phyloP scores from a whole-genome alignment of 2,888 invertebrate species.

The Apomyelois bistriatella region DNA sequence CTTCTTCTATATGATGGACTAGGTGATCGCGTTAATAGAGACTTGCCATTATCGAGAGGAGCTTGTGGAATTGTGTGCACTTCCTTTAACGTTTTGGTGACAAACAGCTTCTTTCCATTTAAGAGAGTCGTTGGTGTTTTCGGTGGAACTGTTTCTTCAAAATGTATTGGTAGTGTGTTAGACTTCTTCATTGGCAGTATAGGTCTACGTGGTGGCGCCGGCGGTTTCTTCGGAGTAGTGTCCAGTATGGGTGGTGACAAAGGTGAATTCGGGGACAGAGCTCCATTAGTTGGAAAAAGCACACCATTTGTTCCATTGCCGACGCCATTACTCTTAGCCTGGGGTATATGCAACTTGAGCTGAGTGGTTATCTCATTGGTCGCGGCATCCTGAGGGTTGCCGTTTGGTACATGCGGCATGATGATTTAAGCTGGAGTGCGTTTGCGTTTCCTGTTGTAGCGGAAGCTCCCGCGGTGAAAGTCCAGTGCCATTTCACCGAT shows the following conservation, averaged over 20 bases:
- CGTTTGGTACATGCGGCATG: conserved; percentile 59
- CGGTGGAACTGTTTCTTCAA: conserved; percentile 61
- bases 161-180: conserved; percentile 68
- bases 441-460: conserved; percentile 64
- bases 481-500: conserved; percentile 73
- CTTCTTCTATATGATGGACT: conserved; percentile 66
- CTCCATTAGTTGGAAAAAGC: conserved; percentile 20
- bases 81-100: conserved; percentile 68
- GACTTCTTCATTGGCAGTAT: conserved; percentile 70
- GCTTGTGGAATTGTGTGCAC: conserved; percentile 56
- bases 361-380: conserved; percentile 39
- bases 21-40: conserved; percentile 51
- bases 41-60: conserved; percentile 41
- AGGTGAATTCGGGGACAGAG: conserved; percentile 42
- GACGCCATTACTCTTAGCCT: conserved; percentile 31
- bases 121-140: conserved; percentile 45
- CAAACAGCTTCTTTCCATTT: conserved; percentile 61
- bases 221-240: conserved; percentile 67
- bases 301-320: conserved; percentile 29
- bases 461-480: conserved; percentile 67
- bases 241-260: conserved; percentile 65
- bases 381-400: conserved; percentile 31
- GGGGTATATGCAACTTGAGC: conserved; percentile 61
- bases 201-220: conserved; percentile 54
- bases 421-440: conserved; percentile 43